A percentile compares a stretch with the other conserved stretches of the same genome.
Evolutionary conservation across 2,888 invertebrate genomes (phyloP).

Genomic region (Apamea monoglypha): DNA sequence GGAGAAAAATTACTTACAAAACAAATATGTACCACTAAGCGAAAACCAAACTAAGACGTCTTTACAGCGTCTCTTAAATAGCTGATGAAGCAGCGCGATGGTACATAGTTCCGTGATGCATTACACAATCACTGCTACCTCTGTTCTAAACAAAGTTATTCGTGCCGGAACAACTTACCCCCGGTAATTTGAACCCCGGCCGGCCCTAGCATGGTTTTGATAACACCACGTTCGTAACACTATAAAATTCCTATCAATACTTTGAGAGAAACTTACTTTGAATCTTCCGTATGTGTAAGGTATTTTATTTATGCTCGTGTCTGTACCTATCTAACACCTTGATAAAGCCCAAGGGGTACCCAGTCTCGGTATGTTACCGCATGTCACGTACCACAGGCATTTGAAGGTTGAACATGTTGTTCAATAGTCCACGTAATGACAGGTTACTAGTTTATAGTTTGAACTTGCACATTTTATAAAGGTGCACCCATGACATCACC

Average conservation of each 20-base stretch:
- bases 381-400: slow-evolving; percentile 27
- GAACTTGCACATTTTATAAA: slow-evolving; percentile 12
- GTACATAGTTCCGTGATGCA: neutral
- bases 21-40: neutral
- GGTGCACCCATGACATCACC: neutral
- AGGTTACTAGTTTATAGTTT: slow-evolving; percentile 11
- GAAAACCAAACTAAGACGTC: neutral
- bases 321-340: neutral
- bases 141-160: neutral
- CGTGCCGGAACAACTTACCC: neutral
- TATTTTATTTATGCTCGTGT: neutral
- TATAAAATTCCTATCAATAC: neutral
- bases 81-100: neutral
- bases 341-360: slow-evolving; percentile 9
- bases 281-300: neutral
- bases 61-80: neutral
- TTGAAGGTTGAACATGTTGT: slow-evolving; percentile 40
- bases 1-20: no score
- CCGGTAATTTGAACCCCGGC: no score
- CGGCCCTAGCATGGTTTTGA: no score
- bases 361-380: neutral
- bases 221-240: no score
- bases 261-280: neutral
- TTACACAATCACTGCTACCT: neutral
- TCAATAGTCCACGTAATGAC: neutral